Percentiles rank a stretch among this genome's conserved stretches.
Conservation (phyloP, 2,888 invertebrate genomes). For the Peribatodes rhomboidaria region DNA sequence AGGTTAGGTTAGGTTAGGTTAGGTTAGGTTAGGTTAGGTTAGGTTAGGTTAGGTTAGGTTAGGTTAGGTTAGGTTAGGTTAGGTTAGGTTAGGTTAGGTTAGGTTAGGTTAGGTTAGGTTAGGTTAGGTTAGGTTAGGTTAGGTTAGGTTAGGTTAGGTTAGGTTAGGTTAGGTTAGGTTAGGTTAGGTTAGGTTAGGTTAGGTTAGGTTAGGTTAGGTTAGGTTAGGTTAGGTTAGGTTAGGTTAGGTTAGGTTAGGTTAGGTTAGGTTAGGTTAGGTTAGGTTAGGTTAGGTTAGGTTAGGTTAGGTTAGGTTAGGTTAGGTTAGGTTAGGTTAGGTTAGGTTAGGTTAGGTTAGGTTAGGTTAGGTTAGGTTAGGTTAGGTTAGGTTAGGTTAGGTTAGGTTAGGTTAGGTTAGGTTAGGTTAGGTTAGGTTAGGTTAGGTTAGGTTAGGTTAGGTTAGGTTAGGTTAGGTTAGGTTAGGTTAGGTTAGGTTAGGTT, state of each 20-base stretch:
- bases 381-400: too few species aligned
- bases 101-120: conserved; percentile 5
- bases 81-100: conserved; percentile 5
- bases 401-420: too few species aligned
- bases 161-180: conserved; percentile 3
- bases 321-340: conserved; percentile 3
- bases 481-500: too few species aligned
- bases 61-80: too few species aligned
- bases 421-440: too few species aligned
- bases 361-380: too few species aligned
- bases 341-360: too few species aligned
- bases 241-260: conserved; percentile 3
- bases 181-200: conserved; percentile 2
- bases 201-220: conserved; percentile 3
- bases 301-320: too few species aligned
- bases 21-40: conserved; percentile 1
- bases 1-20: conserved; percentile 1
- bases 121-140: conserved; percentile 5
- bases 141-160: conserved; percentile 3
- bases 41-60: background rate
- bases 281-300: conserved; percentile 3
- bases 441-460: too few species aligned
- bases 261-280: conserved; percentile 3
- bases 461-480: too few species aligned
- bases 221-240: too few species aligned